Evolutionary conservation across 1,140 invertebrate genomes (phyloP).

Genomic region (Lutraria rhynchaena): DNA sequence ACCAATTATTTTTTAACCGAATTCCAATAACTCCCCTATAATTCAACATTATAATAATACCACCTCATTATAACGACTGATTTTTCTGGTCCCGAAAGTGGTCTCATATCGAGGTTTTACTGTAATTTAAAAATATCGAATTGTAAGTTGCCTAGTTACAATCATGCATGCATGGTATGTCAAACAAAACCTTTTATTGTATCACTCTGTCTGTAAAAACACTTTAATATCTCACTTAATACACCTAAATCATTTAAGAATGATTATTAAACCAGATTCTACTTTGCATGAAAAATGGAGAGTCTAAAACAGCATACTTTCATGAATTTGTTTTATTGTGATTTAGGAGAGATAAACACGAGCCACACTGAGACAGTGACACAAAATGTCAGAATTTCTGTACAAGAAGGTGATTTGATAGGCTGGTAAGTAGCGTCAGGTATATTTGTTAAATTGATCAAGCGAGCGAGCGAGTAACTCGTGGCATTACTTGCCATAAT

Average conservation of each 20-base stretch:
- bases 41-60: background rate
- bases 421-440: slow-evolving; percentile 1
- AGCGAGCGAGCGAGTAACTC: too few species aligned
- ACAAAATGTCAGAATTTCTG: background rate
- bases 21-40: background rate
- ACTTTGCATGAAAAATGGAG: background rate
- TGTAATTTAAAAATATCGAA: too few species aligned
- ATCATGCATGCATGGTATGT: too few species aligned
- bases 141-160: too few species aligned
- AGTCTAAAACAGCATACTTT: background rate
- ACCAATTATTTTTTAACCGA: too few species aligned
- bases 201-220: background rate
- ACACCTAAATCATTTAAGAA: background rate
- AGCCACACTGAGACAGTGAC: background rate
- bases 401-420: slow-evolving; percentile 8
- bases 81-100: background rate
- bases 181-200: background rate
- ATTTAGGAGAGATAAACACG: background rate
- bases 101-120: too few species aligned
- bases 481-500: too few species aligned
- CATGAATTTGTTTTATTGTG: background rate
- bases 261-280: background rate
- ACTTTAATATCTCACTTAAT: background rate
- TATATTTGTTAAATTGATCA: too few species aligned
- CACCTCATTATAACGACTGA: background rate